These are phyloP conservation scores for Cavia porcellus DNA, from an alignment of 2,113 vertebrate genomes.

Conservation along the genomic window DNA sequence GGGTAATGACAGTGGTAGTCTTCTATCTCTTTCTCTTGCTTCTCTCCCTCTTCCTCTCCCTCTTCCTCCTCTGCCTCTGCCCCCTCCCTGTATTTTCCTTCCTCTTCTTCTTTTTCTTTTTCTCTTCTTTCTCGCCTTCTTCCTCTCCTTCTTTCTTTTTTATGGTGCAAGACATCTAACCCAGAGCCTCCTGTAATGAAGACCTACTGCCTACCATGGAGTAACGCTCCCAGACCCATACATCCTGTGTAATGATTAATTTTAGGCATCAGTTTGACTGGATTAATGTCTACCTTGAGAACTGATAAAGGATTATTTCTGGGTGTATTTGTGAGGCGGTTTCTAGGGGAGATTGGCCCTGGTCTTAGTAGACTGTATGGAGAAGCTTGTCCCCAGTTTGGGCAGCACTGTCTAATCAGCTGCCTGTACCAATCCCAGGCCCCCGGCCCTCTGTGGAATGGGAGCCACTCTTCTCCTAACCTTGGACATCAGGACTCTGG, in stretches of 20 bases:
- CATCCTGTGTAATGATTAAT: background rate
- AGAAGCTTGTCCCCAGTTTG: background rate
- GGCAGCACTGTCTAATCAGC: background rate
- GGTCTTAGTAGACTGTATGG: background rate
- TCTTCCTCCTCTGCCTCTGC: no score
- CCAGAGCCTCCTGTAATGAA: background rate
- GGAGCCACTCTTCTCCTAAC: background rate
- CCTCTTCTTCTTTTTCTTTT: accelerated
- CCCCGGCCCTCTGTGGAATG: background rate
- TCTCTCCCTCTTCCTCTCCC: background rate
- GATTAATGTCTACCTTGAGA: background rate
- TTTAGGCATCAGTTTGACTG: background rate
- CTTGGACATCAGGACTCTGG: background rate
- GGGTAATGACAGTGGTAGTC: background rate
- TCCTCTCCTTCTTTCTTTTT: background rate
- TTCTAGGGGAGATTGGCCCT: background rate
- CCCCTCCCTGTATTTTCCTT: no score
- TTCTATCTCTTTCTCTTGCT: no score
- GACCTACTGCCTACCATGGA: background rate
- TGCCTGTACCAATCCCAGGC: background rate
- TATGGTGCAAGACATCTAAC: background rate
- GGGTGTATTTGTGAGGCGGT: background rate
- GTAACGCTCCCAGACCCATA: background rate
- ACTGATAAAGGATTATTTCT: background rate
- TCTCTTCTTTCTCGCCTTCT: background rate